Evolutionary conservation across 2,888 invertebrate species (phyloP), one percentile per base, ranked within the genome.

Genomic region (Vandiemenella viatica): DNA sequence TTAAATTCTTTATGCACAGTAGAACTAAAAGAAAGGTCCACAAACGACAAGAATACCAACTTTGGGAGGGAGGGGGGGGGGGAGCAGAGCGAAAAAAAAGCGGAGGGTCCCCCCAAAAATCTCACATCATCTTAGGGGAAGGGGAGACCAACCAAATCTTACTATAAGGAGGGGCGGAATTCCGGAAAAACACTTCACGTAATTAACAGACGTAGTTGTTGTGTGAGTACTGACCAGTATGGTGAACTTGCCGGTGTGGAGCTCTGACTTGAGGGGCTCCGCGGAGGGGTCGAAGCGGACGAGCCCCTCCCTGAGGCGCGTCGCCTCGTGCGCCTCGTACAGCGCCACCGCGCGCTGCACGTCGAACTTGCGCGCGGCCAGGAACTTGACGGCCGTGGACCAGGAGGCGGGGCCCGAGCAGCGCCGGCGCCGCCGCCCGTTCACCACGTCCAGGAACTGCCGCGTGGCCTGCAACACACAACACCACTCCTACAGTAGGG

Each of bases 221-320:
- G n/a, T n/a, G n/a, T 16, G 22, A 43, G 15, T 40, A 67, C 79
- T 73, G 65, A 90, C 90, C 79, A 96, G 72, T 64, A 96, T 84
- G 57, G 95, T 95, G 68, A 96, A 95, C 75, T 96, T 96, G 58
- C 90, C 92, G 49, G 93, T 92, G 60, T 80, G 77, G 54, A 96
- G 69, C 71, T 96, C 96, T 32, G 80, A 79, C 61, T 80, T 79
- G 45, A 96, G 74, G 1, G 89, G 88, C 61, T 90, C 88, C 60
- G 77, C 75, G 57, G 76, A 75, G 3, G 92, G 85, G 67, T 93
- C 82, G 60, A 96, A 83, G 60, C 80, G 75, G 55, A 77, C 78
- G 54, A 96, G 77, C 46, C 89, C 88, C 70, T 96, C 95, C 55
- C 84, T 76, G 54, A 82, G 76, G 55, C 95, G 75, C 43, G 88